Base-by-base conservation (phyloP, 2,888 invertebrate species). In the Ophonus ardosiacus region DNA sequence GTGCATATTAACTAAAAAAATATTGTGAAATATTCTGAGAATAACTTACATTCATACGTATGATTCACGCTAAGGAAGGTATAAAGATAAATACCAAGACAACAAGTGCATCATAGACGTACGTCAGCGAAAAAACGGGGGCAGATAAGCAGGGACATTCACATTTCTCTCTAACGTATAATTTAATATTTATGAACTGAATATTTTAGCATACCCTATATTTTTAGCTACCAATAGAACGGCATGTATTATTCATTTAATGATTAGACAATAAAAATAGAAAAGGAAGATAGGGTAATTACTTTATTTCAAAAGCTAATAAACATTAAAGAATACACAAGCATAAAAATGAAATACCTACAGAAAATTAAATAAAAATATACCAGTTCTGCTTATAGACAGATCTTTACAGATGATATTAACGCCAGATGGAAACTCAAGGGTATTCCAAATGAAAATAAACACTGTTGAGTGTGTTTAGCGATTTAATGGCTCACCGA, bases 21-120 rank as follows among this genome's bases (percentile, higher is more conserved):
- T 13, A 63, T 63, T 63, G 63, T 24, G 63, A 63, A 63, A 63
- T 24, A 63, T 18, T 63, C 21, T 13, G 13, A 63, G 21, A 63
- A 63, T 24, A 63, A 24, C 21, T 63, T 13, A 10, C 59, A 59
- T n/a, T 18, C 17, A 17, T 63, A 59, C 57, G 15, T 17, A n/a
- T 59, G 15, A 59, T 59, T 18, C 59, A 59, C 1, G 43, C 43
- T 51, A 51, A 43, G 40, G 7, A 40, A 18, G 61, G 18, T 61
- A 61, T 51, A 51, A 13, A 59, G n/a, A 56, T 3, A 56, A 6
- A 56, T 56, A 13, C 2, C 56, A n/a, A 56, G 31, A 13, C 7
- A 57, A 57, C 17, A 59, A 59, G 59, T 15, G 59, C 59, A 59
- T 59, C 59, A 59, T 51, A 51, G 43, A 18, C 18, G 61, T 61